These are phyloP conservation scores for Mya arenaria DNA, from an alignment of 1,140 invertebrate species.

Conservation along the genomic window DNA sequence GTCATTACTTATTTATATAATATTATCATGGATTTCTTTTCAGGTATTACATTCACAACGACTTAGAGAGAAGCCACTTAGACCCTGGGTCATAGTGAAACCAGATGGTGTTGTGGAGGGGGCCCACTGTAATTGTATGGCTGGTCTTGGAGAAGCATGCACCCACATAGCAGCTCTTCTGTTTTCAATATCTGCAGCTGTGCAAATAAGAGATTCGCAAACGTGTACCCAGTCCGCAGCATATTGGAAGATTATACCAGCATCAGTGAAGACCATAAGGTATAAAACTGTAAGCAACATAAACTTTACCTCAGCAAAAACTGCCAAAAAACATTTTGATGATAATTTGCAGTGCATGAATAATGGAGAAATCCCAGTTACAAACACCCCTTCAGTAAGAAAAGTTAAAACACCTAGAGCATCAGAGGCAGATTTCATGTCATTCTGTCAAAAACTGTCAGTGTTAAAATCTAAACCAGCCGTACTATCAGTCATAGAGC, in stretches of 20 bases:
- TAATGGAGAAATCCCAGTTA: no score
- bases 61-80: neutral
- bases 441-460: no score
- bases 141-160: slow-evolving; percentile 18
- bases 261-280: slow-evolving; percentile 2
- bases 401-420: no score
- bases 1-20: neutral
- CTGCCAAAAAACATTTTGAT: slow-evolving; percentile 24
- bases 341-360: no score
- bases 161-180: slow-evolving; percentile 11
- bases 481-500: neutral
- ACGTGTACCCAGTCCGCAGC: slow-evolving; percentile 4
- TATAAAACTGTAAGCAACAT: neutral
- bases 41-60: slow-evolving; percentile 30
- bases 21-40: neutral
- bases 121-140: slow-evolving; percentile 31
- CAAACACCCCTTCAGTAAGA: no score
- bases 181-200: neutral
- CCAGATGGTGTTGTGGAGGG: neutral
- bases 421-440: no score
- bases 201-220: neutral
- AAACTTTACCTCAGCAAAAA: slow-evolving; percentile 16
- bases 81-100: neutral
- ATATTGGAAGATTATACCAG: slow-evolving; percentile 15
- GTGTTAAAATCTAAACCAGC: slow-evolving; percentile 6